These are phyloP conservation scores for Ictidomys tridecemlineatus DNA, from an alignment of 2,113 vertebrate genomes.

Conservation along the genomic window DNA sequence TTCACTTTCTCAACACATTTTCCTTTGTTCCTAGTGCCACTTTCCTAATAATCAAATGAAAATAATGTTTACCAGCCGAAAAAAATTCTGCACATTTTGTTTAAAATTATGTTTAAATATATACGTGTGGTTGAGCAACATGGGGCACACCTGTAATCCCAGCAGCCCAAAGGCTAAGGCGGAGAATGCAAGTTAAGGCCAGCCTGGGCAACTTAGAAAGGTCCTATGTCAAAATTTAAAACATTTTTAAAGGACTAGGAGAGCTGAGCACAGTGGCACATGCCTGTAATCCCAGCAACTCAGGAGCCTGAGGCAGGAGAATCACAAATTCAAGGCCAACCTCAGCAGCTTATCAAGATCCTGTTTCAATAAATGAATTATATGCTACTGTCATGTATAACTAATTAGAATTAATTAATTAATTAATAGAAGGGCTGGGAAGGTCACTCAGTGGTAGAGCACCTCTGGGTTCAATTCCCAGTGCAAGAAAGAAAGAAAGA, in stretches of 20 bases:
- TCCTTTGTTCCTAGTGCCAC: background rate
- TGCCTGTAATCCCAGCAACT: background rate
- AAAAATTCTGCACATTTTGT: background rate
- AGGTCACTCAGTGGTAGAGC: background rate
- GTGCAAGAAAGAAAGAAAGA: no score
- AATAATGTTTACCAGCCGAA: background rate
- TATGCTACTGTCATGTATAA: no score
- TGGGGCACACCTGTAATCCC: no score
- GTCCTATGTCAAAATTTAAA: no score
- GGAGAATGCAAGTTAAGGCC: no score
- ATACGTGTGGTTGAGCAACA: no score
- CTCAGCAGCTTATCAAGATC: background rate
- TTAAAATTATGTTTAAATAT: background rate
- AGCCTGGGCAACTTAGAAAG: no score
- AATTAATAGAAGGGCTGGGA: background rate
- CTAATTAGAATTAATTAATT: background rate
- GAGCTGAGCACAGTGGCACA: background rate
- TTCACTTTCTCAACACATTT: slow-evolving; percentile 13
- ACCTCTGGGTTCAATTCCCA: background rate
- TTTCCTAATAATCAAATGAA: background rate
- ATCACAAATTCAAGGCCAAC: background rate
- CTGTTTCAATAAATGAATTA: background rate
- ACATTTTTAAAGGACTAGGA: no score
- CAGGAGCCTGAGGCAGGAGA: background rate
- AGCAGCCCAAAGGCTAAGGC: no score